Conservation (phyloP, 2,797 vertebrate genomes). For the Gobionotothen gibberifrons region DNA sequence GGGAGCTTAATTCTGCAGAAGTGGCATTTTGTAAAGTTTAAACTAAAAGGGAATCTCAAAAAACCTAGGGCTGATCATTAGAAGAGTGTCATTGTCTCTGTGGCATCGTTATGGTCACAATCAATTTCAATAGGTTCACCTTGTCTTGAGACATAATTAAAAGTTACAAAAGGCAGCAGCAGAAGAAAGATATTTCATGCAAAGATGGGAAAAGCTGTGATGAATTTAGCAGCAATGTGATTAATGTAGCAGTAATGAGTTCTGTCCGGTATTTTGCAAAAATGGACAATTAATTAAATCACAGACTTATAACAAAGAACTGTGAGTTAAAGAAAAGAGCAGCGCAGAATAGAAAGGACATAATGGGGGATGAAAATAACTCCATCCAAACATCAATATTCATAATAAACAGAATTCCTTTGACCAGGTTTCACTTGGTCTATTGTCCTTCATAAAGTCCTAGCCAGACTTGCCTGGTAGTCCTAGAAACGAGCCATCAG, state of each 20-base stretch:
- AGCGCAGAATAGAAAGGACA: conserved; percentile 15
- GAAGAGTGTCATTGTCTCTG: conserved; percentile 16
- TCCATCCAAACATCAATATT: conserved; percentile 25
- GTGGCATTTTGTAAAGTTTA: conserved; percentile 52
- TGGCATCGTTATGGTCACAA: conserved; percentile 32
- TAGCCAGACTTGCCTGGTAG: conserved; percentile 33
- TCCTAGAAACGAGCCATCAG: conserved; percentile 58
- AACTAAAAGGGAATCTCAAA: conserved; percentile 38
- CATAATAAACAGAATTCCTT: conserved; percentile 33
- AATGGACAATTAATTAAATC: conserved; percentile 40
- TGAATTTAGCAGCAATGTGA: conserved; percentile 58
- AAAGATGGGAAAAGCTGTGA: conserved; percentile 43
- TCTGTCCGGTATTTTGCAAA: conserved; percentile 47
- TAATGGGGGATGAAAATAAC: conserved; percentile 28
- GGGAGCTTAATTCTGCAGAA: conserved; percentile 26
- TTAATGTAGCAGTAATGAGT: conserved; percentile 57
- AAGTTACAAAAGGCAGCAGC: conserved; percentile 29
- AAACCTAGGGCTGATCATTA: conserved; percentile 34
- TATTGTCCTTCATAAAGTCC: conserved; percentile 45
- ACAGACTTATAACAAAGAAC: conserved; percentile 21
- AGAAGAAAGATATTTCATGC: conserved; percentile 11
- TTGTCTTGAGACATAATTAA: conserved; percentile 49
- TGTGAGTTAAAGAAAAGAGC: conserved; percentile 19
- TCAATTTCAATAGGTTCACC: conserved; percentile 25
- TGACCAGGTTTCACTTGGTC: conserved; percentile 35